These are phyloP conservation scores for Mamestra configurata DNA, from an alignment of 1,140 invertebrate species.

Conservation along the genomic window DNA sequence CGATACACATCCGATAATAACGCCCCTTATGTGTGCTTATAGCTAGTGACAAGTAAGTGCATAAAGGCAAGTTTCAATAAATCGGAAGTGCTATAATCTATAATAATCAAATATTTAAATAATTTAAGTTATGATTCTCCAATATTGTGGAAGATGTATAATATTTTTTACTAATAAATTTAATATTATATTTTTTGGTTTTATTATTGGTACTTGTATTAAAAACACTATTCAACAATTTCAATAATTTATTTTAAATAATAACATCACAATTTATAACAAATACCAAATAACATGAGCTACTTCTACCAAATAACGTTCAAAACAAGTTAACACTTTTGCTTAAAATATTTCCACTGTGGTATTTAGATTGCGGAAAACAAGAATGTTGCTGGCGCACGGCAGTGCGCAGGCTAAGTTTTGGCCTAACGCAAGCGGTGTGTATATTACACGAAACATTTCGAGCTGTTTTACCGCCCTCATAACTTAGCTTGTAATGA, in stretches of 20 bases:
- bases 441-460: too few relatives aligned
- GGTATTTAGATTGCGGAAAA: too few relatives aligned
- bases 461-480: too few relatives aligned
- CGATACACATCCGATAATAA: slow-evolving; percentile 50
- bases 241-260: slow-evolving; percentile 71
- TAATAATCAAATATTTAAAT: slow-evolving; percentile 89
- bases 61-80: slow-evolving; percentile 77
- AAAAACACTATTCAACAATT: slow-evolving; percentile 57
- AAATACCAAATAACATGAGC: slow-evolving; percentile 42
- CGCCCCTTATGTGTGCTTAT: slow-evolving; percentile 69
- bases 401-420: too few relatives aligned
- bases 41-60: slow-evolving; percentile 79
- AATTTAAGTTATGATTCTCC: slow-evolving; percentile 88
- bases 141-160: slow-evolving; percentile 89
- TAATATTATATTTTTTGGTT: slow-evolving; percentile 82
- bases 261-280: slow-evolving; percentile 65
- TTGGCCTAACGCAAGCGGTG: too few relatives aligned
- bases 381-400: too few relatives aligned
- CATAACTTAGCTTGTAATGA: too few relatives aligned
- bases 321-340: too few relatives aligned
- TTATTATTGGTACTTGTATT: slow-evolving; percentile 33
- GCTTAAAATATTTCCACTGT: too few relatives aligned
- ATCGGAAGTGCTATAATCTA: slow-evolving; percentile 86
- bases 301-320: slow-evolving; percentile 34
- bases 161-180: slow-evolving; percentile 89